Percentiles rank a stretch among this genome's conserved stretches.
These are phyloP conservation scores for Pelobates cultripes DNA, from an alignment of 2,797 vertebrate genomes.

Conservation along the genomic window DNA sequence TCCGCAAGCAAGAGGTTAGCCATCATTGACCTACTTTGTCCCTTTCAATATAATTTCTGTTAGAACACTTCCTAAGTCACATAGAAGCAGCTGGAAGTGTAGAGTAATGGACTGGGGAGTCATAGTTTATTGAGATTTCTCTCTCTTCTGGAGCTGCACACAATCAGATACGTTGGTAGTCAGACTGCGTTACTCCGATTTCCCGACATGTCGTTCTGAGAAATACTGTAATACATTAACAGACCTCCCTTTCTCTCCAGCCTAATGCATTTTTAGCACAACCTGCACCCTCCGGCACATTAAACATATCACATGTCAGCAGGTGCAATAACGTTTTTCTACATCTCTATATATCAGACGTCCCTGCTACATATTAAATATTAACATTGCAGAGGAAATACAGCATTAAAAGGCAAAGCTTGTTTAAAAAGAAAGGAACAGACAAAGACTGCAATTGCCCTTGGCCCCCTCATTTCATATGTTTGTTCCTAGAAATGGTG, in stretches of 20 bases:
- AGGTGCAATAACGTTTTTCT: conserved; percentile 4
- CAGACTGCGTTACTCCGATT: neutral
- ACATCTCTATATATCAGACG: conserved; percentile 6
- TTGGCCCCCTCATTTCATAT: neutral
- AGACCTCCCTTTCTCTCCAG: neutral
- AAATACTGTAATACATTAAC: neutral
- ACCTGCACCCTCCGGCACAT: conserved; percentile 2
- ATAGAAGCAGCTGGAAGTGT: too few relatives aligned
- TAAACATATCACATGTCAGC: conserved; percentile 2
- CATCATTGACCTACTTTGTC: too few relatives aligned
- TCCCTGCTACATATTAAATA: conserved; percentile 9
- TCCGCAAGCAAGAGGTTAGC: too few relatives aligned
- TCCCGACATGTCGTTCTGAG: neutral
- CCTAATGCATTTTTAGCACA: neutral
- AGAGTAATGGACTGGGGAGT: too few relatives aligned
- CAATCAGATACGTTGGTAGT: neutral
- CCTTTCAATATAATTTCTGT: too few relatives aligned
- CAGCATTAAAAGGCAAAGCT: neutral
- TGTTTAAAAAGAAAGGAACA: neutral
- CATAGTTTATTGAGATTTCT: neutral
- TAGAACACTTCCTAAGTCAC: too few relatives aligned
- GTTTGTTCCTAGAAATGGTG: neutral
- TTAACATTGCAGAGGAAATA: conserved; percentile 3
- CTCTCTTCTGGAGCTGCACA: neutral
- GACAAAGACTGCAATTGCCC: neutral